phyloP scores from a whole-genome alignment of 2,888 invertebrate genomes.

The Hemicrepidius hirtus region DNA sequence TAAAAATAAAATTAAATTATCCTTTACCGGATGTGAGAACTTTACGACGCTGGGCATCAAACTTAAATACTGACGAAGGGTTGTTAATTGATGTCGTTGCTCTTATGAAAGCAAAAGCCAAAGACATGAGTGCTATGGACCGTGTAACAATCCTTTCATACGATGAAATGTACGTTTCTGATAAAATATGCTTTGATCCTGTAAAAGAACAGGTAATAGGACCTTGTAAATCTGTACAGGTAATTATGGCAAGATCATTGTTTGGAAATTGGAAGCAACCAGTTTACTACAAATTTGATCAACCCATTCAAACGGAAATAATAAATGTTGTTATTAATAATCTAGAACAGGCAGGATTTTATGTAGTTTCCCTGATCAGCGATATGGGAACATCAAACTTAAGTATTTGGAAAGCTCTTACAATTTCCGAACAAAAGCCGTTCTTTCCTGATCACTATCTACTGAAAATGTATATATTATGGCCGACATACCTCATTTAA shows the following conservation, averaged over 20 bases:
- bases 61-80: slow-evolving; percentile 49
- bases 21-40: slow-evolving; percentile 51
- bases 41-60: slow-evolving; percentile 46
- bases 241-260: neutral
- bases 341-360: neutral
- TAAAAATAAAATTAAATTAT: slow-evolving; percentile 23
- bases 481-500: neutral
- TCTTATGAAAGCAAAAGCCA: slow-evolving; percentile 50
- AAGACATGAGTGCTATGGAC: neutral
- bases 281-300: slow-evolving; percentile 1
- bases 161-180: neutral
- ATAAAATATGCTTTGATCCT: neutral
- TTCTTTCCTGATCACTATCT: neutral
- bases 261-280: neutral
- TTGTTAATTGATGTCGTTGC: slow-evolving; percentile 52
- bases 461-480: neutral
- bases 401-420: neutral
- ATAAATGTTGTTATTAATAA: neutral
- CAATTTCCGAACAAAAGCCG: neutral
- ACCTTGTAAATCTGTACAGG: neutral
- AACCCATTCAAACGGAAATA: neutral
- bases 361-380: neutral
- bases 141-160: neutral
- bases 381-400: neutral
- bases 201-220: neutral